Percentiles rank a stretch among this genome's conserved stretches.
Conservation (phyloP, 2,113 vertebrate genomes). For the Pseudonaja textilis region DNA sequence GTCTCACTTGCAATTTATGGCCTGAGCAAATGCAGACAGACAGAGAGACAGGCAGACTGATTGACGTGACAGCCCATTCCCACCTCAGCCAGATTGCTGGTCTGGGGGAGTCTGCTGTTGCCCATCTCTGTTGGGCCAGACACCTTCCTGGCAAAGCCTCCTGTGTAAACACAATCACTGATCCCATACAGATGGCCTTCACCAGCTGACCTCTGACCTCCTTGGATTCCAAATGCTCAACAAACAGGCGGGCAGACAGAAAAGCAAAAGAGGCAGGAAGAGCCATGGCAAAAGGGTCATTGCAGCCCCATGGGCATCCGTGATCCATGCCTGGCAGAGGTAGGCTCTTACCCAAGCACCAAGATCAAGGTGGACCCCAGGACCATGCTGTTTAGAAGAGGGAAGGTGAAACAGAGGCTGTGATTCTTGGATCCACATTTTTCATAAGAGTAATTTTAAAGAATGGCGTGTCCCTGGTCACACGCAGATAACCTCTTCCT, state of each 20-base stretch:
- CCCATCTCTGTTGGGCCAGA: constrained; percentile 24
- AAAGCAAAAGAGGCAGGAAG: not conserved
- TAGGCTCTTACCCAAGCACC: too few relatives aligned
- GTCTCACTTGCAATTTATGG: constrained; percentile 6
- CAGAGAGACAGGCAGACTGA: constrained; percentile 13
- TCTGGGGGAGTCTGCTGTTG: constrained; percentile 13
- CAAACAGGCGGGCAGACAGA: not conserved
- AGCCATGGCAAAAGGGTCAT: too few relatives aligned
- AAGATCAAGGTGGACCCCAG: not conserved
- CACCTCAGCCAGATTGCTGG: not conserved
- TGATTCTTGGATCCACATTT: not conserved
- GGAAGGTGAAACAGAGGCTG: not conserved
- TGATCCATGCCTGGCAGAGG: not conserved
- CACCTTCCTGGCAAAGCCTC: constrained; percentile 10
- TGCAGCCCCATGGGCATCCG: not conserved
- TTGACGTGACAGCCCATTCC: constrained; percentile 3
- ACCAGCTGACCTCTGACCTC: constrained; percentile 13
- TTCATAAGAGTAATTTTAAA: not conserved
- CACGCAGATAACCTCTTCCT: not conserved
- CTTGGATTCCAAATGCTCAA: constrained; percentile 1
- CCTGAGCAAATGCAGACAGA: constrained; percentile 3
- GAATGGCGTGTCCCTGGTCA: not conserved
- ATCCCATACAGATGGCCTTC: constrained; percentile 25
- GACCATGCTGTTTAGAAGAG: not conserved
- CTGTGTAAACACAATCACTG: constrained; percentile 22